These are phyloP conservation scores for Metacarcinus magister DNA, from an alignment of 2,888 invertebrate species.

Conservation along the genomic window DNA sequence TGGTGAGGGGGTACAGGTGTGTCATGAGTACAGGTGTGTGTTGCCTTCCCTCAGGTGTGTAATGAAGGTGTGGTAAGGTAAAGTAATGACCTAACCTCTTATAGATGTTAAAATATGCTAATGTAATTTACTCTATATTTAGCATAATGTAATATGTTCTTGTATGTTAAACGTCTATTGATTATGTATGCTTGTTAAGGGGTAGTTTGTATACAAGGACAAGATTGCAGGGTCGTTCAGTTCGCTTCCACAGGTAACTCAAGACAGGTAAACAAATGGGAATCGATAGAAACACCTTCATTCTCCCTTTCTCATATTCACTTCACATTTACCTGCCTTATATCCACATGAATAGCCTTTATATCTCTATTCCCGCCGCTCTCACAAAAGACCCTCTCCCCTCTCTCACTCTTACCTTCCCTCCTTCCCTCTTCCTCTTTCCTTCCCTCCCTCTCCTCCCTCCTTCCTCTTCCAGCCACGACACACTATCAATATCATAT, in stretches of 20 bases:
- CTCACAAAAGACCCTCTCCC: background rate
- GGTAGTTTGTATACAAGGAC: background rate
- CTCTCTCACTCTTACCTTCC: background rate
- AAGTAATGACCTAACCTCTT: background rate
- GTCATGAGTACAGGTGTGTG: too few relatives aligned
- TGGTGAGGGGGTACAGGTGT: too few relatives aligned
- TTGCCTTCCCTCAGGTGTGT: background rate
- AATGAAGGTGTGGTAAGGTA: background rate
- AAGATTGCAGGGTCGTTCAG: background rate
- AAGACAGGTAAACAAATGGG: background rate
- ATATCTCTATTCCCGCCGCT: background rate
- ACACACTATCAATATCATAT: background rate
- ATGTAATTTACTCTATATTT: background rate
- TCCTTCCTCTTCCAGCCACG: background rate
- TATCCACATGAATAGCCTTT: background rate
- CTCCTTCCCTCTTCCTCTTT: background rate
- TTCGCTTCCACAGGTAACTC: background rate
- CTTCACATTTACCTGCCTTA: background rate
- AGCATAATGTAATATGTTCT: background rate
- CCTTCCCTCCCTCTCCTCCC: background rate
- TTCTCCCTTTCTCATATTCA: conserved; percentile 12
- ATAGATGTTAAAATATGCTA: background rate
- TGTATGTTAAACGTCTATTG: background rate
- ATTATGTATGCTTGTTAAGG: background rate
- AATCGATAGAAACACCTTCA: background rate